phyloP scores from a whole-genome alignment of 92 coral and sea anemone genomes.

The Palythoa caribaeorum region DNA sequence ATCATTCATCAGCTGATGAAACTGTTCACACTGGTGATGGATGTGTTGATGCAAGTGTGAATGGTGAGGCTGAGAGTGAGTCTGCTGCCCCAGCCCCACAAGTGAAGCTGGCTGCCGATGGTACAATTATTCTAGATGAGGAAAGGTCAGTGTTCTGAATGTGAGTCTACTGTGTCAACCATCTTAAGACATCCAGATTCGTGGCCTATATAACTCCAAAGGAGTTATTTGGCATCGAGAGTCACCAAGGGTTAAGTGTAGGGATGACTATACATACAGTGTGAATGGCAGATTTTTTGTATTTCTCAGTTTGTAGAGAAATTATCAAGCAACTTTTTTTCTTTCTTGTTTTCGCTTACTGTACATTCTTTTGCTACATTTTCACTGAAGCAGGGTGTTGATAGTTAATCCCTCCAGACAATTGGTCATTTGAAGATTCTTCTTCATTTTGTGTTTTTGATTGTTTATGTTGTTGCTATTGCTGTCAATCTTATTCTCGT shows the following conservation, averaged over 20 bases:
- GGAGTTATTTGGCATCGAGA: neutral
- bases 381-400: no score
- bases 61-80: conserved; percentile 37
- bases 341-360: no score
- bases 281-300: no score
- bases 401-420: no score
- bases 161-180: neutral
- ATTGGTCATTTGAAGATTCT: no score
- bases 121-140: conserved; percentile 90
- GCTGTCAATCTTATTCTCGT: no score
- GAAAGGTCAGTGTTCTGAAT: conserved; percentile 77
- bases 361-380: no score
- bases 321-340: no score
- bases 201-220: neutral
- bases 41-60: conserved; percentile 15
- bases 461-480: no score
- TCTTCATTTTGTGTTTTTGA: no score
- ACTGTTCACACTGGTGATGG: neutral
- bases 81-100: conserved; percentile 83
- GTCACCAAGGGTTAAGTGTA: neutral
- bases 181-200: neutral
- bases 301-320: no score
- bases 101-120: conserved; percentile 93
- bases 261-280: neutral
- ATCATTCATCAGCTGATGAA: conserved; percentile 13